Percentiles rank a stretch among this genome's conserved stretches.
These are phyloP conservation scores for Ianthella basta DNA, from an alignment of 37 sponge, comb jelly and placozoan species.

Conservation along the genomic window DNA sequence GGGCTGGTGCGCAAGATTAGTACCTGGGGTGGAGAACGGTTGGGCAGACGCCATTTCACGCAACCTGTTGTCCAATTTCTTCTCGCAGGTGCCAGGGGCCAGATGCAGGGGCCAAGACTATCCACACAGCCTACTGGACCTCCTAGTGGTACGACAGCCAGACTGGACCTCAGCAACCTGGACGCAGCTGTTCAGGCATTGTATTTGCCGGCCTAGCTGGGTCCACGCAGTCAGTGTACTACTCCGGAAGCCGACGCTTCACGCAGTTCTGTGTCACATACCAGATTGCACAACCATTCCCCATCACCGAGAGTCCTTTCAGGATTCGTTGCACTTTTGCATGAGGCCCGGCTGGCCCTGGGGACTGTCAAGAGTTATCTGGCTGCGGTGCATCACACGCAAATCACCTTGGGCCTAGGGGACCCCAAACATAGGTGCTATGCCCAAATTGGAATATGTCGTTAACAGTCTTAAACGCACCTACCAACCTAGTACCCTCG, in stretches of 20 bases:
- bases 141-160: constrained; percentile 13
- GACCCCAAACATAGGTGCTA: neutral
- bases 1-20: too few species aligned
- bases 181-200: constrained; percentile 39
- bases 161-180: constrained; percentile 51
- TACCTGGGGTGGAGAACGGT: constrained; percentile 25
- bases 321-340: constrained; percentile 2
- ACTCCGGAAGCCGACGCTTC: neutral
- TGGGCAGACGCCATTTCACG: constrained; percentile 51
- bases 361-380: constrained; percentile 36
- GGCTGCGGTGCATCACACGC: constrained; percentile 34
- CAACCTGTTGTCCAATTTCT: constrained; percentile 20
- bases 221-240: constrained; percentile 15
- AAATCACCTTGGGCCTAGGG: constrained; percentile 28
- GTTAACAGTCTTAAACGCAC: constrained; percentile 1
- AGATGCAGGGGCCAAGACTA: neutral
- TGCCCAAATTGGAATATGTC: constrained; percentile 39
- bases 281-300: neutral
- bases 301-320: constrained; percentile 34
- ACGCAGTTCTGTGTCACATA: neutral
- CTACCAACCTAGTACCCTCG: neutral
- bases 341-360: neutral
- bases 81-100: constrained; percentile 24
- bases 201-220: constrained; percentile 31
- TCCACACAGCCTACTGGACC: neutral